phyloP scores from a whole-genome alignment of 2,113 vertebrate species.

The Rallus limicola region DNA sequence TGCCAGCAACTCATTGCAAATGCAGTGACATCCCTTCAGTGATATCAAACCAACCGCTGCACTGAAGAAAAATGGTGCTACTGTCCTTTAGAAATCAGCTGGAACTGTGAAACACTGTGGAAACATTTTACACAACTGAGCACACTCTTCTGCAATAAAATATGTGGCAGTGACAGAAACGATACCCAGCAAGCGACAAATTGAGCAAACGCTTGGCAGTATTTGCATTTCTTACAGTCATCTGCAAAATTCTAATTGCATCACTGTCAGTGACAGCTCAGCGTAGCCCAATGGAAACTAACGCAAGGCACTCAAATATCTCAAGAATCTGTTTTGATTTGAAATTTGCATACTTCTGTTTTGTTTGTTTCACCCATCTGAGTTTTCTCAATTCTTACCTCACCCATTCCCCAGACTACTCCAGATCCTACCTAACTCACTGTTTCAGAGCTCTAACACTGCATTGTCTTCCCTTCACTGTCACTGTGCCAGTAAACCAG shows the following conservation, averaged over 20 bases:
- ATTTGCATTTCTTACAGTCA: background rate
- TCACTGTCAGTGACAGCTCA: background rate
- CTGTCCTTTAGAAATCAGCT: background rate
- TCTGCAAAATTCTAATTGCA: background rate
- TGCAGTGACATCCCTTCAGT: background rate
- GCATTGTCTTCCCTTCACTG: background rate
- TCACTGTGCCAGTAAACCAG: background rate
- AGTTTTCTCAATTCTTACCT: background rate
- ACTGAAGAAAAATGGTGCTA: background rate
- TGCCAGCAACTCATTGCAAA: background rate
- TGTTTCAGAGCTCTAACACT: background rate
- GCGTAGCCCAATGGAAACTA: background rate
- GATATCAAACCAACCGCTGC: background rate
- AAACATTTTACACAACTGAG: background rate
- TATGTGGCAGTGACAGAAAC: background rate
- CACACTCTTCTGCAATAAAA: background rate
- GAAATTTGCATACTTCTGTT: background rate
- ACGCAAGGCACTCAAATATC: background rate
- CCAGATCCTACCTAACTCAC: background rate
- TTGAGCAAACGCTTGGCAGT: background rate
- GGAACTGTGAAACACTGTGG: background rate
- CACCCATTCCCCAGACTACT: background rate
- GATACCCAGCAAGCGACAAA: background rate
- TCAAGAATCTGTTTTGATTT: background rate
- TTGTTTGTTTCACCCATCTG: background rate